Base-by-base conservation (phyloP, 2,113 vertebrate species). In the Vulpes vulpes region DNA sequence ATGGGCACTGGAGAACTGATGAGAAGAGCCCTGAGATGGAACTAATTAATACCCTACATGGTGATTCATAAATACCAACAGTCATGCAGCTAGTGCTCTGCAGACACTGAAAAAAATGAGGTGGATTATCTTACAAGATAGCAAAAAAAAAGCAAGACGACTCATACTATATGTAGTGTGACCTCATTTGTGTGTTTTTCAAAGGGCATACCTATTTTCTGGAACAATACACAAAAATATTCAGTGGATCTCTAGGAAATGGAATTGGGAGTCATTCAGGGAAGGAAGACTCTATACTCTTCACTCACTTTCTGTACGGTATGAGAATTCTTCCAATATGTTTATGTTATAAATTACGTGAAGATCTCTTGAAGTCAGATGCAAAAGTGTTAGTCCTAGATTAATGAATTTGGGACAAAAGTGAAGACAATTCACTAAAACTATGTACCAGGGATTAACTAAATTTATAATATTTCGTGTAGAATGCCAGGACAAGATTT, bases 341-440 rank as follows among this genome's bases (percentile, higher is more conserved):
- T 35, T 90, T 84, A 49, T 62, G 55, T 74, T 67, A 25, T 43
- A 65, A 35, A 49, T 74, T 87, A 38, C 25, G 60, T 88, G 91
- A 74, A 88, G 64, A 85, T 84, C 20, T 64, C 57, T 60, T 86
- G 9, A 78, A 88, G 65, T 87, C 60, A 96, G 67, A 94, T 7
- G 55, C 65, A 82, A 84, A 96, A 82, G 53, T 0, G 11, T 59
- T 43, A 81, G 64, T 27, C 11, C 12, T 73, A 84, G 49, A 81
- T 85, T 89, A 82, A 80, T 89, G 60, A 92, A 97, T 51, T 30
- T 87, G 90, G 71, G 83, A 73, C 38, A 64, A 83, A 82, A 87
- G 30, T 87, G 11, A 85, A 90, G 35, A 85, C 15, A 89, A 73
- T 16, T 62, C 27, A 65, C 92, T 80, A 57, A 51, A 89, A 88